Evolutionary conservation across 2,888 invertebrate species (phyloP).

Genomic region (Sericinus montela): DNA sequence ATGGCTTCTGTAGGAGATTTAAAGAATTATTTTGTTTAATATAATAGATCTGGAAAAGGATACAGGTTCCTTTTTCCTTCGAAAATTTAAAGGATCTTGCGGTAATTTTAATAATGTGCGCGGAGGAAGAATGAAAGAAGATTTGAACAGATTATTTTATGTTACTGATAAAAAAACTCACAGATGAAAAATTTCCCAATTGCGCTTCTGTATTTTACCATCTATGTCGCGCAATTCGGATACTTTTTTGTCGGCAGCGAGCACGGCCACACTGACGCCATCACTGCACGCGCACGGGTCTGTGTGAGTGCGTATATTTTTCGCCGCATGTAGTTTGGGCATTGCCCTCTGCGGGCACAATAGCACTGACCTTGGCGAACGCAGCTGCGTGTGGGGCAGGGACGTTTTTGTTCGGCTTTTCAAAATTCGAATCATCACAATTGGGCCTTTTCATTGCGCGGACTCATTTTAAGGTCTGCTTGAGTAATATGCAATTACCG

Average conservation of each 20-base stretch:
- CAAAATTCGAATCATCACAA: conserved; percentile 21
- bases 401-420: conserved; percentile 34
- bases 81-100: no score
- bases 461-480: not conserved
- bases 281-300: conserved; percentile 22
- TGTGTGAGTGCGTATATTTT: conserved; percentile 48
- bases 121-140: no score
- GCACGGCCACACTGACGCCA: conserved; percentile 12
- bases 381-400: conserved; percentile 59
- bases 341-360: conserved; percentile 61
- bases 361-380: conserved; percentile 71
- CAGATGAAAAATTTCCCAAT: not conserved
- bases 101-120: no score
- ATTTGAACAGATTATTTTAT: no score
- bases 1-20: no score
- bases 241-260: conserved; percentile 54
- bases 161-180: no score
- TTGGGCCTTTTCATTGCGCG: not conserved
- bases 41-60: no score
- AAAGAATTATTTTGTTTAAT: no score
- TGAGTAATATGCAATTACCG: not conserved
- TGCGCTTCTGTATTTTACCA: conserved; percentile 10
- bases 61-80: no score
- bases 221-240: conserved; percentile 62
- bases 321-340: conserved; percentile 65